Percentiles rank a stretch among this genome's conserved stretches.
Conservation (phyloP, 2,797 vertebrate genomes). For the Cuculus canorus region DNA sequence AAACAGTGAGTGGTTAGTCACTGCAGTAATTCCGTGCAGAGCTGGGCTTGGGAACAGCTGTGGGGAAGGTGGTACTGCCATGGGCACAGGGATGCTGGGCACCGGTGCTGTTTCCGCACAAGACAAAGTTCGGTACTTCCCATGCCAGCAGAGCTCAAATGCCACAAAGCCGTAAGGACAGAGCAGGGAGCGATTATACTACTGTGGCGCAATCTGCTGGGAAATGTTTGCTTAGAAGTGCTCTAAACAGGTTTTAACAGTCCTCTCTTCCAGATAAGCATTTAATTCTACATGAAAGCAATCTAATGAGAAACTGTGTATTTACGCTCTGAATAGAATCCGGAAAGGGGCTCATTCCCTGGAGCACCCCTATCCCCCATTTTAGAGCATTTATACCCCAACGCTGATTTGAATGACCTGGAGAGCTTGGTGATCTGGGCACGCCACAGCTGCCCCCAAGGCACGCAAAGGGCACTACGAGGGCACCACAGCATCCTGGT, state of each 20-base stretch:
- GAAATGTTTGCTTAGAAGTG: neutral
- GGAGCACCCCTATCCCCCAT: neutral
- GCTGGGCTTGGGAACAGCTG: neutral
- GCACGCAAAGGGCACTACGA: neutral
- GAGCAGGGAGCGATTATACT: neutral
- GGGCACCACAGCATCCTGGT: neutral
- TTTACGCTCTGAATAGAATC: neutral
- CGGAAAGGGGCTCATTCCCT: neutral
- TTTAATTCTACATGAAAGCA: neutral
- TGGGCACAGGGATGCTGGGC: accelerated
- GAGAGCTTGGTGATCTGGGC: neutral
- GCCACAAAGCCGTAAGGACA: neutral
- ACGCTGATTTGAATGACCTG: neutral
- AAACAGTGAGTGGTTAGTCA: neutral
- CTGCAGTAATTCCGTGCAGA: neutral
- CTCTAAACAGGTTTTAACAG: neutral
- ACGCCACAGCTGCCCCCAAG: neutral
- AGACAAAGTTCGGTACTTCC: neutral
- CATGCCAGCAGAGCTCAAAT: neutral
- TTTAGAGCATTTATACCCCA: neutral
- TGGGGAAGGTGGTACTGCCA: neutral
- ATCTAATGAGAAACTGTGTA: neutral
- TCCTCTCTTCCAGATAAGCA: neutral
- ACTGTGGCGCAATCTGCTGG: neutral
- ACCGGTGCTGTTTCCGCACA: neutral